Evolutionary conservation across 2,113 vertebrate species (phyloP), one percentile per base, ranked within the genome.

Genomic region (Strigops habroptila): DNA sequence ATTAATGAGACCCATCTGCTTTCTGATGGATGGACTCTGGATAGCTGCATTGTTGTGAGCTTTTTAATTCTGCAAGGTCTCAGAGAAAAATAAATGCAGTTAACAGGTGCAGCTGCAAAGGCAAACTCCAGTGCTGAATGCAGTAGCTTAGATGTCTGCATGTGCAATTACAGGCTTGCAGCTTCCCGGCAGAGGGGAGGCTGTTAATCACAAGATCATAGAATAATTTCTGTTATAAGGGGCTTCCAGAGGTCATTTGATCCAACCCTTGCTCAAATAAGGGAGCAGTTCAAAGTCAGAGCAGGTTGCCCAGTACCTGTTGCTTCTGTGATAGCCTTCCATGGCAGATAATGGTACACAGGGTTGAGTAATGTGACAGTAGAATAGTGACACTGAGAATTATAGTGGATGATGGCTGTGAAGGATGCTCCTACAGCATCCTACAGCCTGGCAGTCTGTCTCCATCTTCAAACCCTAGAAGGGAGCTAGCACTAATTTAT

Each of bases 1-100:
- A 12, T 31, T 71, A 41, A 35, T 18, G 6, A 59, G 22, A 67
- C 24, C 7, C 46, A 16, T 25, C 10, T 4, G 2, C 17, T 80
- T 41, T 63, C n/a, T 0, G 0, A 7, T 17, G 18, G 37, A 67
- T 28, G 73, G 8, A 49, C 28, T 70, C 35, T 8, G 10, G 25
- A 44, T 18, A 82, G 35, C 8, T 64, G 41, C 19, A 4, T 18
- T 78, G 19, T 8, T 30, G 18, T 39, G 48, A 74, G 30, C 12
- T 46, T 92, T 80, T 44, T 68, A 74, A 43, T 10, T 60, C 30
- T 46, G 37, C 12, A 51, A 74, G 25, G 55, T n/a, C 25, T 55
- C 8, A 2, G 7, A 51, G 77, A 79, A 68, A 93, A 85, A 71
- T 33, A 60, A 82, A n/a, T 4, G 6, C 18, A 62, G 60, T 44